phyloP scores from a whole-genome alignment of 2,797 vertebrate species.

The Dipus sagitta region DNA sequence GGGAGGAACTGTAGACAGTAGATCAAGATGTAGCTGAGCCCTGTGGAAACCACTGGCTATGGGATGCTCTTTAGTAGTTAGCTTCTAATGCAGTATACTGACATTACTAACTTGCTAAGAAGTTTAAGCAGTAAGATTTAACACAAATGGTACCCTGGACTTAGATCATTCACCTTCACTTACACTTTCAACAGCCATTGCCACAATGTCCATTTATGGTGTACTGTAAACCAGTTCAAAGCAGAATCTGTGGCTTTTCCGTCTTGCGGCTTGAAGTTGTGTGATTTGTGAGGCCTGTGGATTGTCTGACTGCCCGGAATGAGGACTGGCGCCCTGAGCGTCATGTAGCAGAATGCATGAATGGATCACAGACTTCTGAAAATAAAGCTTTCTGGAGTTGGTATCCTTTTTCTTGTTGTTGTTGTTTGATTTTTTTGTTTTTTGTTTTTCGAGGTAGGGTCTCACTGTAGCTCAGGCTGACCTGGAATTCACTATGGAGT shows the following conservation, averaged over 20 bases:
- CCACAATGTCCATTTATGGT: too few relatives aligned
- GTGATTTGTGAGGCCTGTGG: slow-evolving; percentile 90
- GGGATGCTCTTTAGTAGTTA: too few relatives aligned
- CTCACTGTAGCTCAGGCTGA: too few relatives aligned
- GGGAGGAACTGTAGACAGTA: too few relatives aligned
- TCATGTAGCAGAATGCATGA: slow-evolving; percentile 69
- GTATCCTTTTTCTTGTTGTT: background rate
- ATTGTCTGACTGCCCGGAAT: slow-evolving; percentile 76
- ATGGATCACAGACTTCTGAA: background rate
- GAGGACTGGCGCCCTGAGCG: slow-evolving; percentile 79
- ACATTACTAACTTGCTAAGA: too few relatives aligned
- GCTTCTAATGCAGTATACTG: too few relatives aligned
- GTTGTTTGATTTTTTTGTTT: too few relatives aligned
- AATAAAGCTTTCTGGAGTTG: slow-evolving; percentile 75
- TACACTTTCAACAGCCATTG: background rate
- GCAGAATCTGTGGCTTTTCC: slow-evolving; percentile 86
- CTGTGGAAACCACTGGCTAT: too few relatives aligned
- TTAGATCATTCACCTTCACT: background rate
- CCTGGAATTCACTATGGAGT: too few relatives aligned
- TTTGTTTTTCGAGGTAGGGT: too few relatives aligned
- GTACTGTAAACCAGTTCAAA: slow-evolving; percentile 85
- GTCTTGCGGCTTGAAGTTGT: slow-evolving; percentile 86
- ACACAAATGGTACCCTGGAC: background rate
- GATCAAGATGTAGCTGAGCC: too few relatives aligned
- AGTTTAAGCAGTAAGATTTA: background rate